Conservation (phyloP, 2,888 invertebrate species). For the Amphipyra tragopoginis region DNA sequence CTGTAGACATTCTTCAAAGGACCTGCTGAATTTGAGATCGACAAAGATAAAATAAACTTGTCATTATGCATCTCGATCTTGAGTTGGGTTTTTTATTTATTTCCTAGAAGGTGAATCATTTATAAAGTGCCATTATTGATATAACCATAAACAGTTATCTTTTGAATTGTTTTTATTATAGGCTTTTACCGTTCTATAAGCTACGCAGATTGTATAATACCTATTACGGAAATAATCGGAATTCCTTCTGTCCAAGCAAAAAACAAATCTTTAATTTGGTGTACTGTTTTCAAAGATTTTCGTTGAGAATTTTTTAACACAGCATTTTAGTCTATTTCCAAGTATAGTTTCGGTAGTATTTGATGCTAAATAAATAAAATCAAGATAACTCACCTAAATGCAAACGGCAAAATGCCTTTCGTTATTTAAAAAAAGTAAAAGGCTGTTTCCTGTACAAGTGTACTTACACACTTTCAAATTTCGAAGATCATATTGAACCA, state of each 20-base stretch:
- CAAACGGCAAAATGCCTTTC: background rate
- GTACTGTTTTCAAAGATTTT: too few relatives aligned
- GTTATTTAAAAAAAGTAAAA: slow-evolving; percentile 21
- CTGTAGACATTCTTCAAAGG: too few relatives aligned
- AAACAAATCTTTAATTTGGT: too few relatives aligned
- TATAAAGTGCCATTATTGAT: background rate
- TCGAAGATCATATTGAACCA: slow-evolving; percentile 37
- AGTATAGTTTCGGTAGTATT: too few relatives aligned
- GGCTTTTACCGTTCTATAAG: too few relatives aligned
- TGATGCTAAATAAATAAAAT: too few relatives aligned
- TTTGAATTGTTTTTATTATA: slow-evolving; percentile 6
- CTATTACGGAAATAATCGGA: background rate
- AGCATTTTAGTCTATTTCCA: too few relatives aligned
- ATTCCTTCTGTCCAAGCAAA: too few relatives aligned
- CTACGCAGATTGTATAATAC: background rate
- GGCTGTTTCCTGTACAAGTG: slow-evolving; percentile 9
- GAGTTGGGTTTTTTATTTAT: slow-evolving; percentile 8
- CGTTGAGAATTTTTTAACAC: too few relatives aligned
- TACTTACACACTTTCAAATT: slow-evolving; percentile 23
- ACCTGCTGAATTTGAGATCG: background rate
- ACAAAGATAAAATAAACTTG: background rate
- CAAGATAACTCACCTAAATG: background rate
- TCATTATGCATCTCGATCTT: background rate
- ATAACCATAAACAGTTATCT: too few relatives aligned
- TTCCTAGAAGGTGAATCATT: slow-evolving; percentile 21